phyloP scores from a whole-genome alignment of 2,113 vertebrate species.

The Ibidorhyncha struthersii region DNA sequence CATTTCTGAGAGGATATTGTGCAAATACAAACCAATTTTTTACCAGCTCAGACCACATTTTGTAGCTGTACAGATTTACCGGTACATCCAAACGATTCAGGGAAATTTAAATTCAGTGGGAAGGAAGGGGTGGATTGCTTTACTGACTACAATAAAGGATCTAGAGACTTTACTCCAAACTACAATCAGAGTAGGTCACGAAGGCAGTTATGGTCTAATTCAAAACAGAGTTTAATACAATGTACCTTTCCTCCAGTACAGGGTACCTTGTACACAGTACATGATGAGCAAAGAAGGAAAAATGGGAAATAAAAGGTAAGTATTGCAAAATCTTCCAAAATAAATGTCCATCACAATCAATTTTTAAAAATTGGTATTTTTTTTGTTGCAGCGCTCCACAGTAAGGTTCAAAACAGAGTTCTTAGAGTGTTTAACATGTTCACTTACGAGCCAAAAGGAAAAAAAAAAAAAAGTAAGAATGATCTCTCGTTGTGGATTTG shows the following conservation, averaged over 20 bases:
- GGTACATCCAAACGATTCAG: background rate
- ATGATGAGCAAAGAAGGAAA: constrained; percentile 57
- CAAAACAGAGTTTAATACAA: constrained; percentile 49
- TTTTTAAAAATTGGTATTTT: background rate
- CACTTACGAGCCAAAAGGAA: background rate
- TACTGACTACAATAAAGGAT: constrained; percentile 22
- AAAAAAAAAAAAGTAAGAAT: background rate
- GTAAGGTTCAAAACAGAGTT: background rate
- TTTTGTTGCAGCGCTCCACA: background rate
- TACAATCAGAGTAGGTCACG: constrained; percentile 23
- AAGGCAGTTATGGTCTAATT: constrained; percentile 33
- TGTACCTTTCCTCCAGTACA: constrained; percentile 77
- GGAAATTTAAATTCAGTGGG: background rate
- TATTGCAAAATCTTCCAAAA: constrained; percentile 17
- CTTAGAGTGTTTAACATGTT: background rate
- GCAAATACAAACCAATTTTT: background rate
- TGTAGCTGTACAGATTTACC: background rate
- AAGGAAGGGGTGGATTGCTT: constrained; percentile 1
- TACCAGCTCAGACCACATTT: background rate
- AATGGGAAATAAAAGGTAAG: constrained; percentile 45
- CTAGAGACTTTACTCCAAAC: background rate
- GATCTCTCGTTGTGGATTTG: background rate
- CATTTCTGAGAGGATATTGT: background rate
- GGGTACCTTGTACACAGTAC: constrained; percentile 68
- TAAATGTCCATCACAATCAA: background rate